Percentiles rank a stretch among this genome's conserved stretches.
phyloP scores from a whole-genome alignment of 2,888 invertebrate genomes.

The Scrobipalpa costella region DNA sequence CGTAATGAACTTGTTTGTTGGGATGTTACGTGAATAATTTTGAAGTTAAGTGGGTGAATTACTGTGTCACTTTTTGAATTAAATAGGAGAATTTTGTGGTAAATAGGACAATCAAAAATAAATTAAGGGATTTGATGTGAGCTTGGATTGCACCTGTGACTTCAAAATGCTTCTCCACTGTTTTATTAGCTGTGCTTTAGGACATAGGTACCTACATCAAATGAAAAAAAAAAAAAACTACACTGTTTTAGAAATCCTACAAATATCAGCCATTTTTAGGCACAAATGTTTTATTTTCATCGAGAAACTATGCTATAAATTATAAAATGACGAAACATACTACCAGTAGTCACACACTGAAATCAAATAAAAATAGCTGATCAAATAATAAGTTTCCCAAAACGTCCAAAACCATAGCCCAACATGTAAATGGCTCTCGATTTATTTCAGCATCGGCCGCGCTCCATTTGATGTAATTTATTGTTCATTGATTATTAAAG shows the following conservation, averaged over 20 bases:
- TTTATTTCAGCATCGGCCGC: neutral
- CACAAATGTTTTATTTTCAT: too few relatives aligned
- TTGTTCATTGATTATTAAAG: slow-evolving; percentile 9
- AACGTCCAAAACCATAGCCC: neutral
- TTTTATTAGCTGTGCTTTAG: too few relatives aligned
- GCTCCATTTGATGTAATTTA: slow-evolving; percentile 5
- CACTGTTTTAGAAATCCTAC: too few relatives aligned
- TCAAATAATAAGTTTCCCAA: neutral
- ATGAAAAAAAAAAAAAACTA: too few relatives aligned
- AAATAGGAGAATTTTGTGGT: too few relatives aligned
- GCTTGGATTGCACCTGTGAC: too few relatives aligned
- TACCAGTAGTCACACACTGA: neutral
- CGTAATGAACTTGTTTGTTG: slow-evolving; percentile 6
- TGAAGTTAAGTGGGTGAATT: neutral
- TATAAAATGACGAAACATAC: neutral
- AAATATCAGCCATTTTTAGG: too few relatives aligned
- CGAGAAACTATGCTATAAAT: too few relatives aligned
- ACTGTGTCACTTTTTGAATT: neutral
- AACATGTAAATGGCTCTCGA: neutral
- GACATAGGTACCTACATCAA: too few relatives aligned
- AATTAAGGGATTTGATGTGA: too few relatives aligned
- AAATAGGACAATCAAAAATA: too few relatives aligned
- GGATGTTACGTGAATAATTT: neutral
- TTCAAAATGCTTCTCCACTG: too few relatives aligned
- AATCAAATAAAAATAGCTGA: neutral